Evolutionary conservation across 2,113 vertebrate genomes (phyloP).

Genomic region (Daphoenositta chrysoptera): DNA sequence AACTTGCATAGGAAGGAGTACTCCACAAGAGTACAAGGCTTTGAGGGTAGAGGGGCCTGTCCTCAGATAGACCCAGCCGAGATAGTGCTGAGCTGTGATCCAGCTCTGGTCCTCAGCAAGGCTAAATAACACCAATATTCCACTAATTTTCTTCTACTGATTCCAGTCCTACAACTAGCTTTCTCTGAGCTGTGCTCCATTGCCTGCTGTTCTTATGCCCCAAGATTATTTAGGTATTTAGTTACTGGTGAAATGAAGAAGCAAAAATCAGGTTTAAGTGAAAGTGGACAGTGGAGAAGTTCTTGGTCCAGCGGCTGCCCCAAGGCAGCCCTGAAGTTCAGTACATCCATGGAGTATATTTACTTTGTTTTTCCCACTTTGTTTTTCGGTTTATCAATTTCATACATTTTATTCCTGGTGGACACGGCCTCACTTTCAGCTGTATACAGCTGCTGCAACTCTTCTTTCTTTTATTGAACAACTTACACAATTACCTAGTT

Average conservation of each 20-base stretch:
- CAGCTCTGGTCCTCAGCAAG: background rate
- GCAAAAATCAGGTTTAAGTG: background rate
- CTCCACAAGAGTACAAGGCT: background rate
- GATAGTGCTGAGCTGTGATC: accelerated
- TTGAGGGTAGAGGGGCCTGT: background rate
- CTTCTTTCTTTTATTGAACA: background rate
- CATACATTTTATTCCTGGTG: background rate
- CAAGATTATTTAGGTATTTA: background rate
- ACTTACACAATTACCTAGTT: background rate
- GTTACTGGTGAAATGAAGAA: background rate
- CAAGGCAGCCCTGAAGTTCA: background rate
- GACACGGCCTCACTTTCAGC: background rate
- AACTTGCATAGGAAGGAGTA: background rate
- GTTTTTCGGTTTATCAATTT: background rate
- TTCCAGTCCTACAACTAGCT: background rate
- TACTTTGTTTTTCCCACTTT: background rate
- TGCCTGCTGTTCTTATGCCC: background rate
- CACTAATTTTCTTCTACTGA: background rate
- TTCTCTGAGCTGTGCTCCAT: background rate
- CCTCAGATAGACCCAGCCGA: background rate
- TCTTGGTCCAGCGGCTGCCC: background rate
- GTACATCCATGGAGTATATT: background rate
- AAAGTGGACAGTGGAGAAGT: background rate
- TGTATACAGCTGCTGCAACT: background rate
- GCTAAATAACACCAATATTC: background rate